phyloP scores from a whole-genome alignment of 2,888 invertebrate species.

The Xylocampa areola region DNA sequence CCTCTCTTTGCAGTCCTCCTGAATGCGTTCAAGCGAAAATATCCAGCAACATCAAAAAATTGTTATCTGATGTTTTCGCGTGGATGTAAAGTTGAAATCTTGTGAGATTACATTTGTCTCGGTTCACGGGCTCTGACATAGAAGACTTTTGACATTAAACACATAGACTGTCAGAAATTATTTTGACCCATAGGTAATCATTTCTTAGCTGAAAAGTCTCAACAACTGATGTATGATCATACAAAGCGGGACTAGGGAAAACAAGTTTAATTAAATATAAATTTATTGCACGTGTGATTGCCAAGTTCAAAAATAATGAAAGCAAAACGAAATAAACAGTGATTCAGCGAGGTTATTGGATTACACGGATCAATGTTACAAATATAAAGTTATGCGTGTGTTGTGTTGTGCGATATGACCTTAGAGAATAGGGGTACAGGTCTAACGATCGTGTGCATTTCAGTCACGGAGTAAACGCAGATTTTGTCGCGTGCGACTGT shows the following conservation, averaged over 20 bases:
- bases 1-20: slow-evolving; percentile 68
- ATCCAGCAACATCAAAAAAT: slow-evolving; percentile 71
- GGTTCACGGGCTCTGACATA: slow-evolving; percentile 39
- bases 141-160: slow-evolving; percentile 45
- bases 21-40: slow-evolving; percentile 73
- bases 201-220: slow-evolving; percentile 26
- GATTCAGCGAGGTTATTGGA: slow-evolving; percentile 30
- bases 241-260: slow-evolving; percentile 19
- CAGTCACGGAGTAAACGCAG: slow-evolving; percentile 60
- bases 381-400: slow-evolving; percentile 32
- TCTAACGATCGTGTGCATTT: slow-evolving; percentile 49
- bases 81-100: slow-evolving; percentile 61
- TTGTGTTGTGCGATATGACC: slow-evolving; percentile 46
- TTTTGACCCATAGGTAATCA: slow-evolving; percentile 22
- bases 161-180: slow-evolving; percentile 32
- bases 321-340: slow-evolving; percentile 32
- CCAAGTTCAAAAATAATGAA: slow-evolving; percentile 27
- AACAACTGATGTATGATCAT: slow-evolving; percentile 46
- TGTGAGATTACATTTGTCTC: slow-evolving; percentile 53
- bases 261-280: slow-evolving; percentile 45
- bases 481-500: slow-evolving; percentile 59
- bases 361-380: slow-evolving; percentile 29
- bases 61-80: slow-evolving; percentile 68
- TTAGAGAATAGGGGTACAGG: slow-evolving; percentile 49
- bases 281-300: slow-evolving; percentile 28